These are phyloP conservation scores for Spinus olivaceus DNA, from an alignment of 2,797 vertebrate species.

Conservation along the genomic window DNA sequence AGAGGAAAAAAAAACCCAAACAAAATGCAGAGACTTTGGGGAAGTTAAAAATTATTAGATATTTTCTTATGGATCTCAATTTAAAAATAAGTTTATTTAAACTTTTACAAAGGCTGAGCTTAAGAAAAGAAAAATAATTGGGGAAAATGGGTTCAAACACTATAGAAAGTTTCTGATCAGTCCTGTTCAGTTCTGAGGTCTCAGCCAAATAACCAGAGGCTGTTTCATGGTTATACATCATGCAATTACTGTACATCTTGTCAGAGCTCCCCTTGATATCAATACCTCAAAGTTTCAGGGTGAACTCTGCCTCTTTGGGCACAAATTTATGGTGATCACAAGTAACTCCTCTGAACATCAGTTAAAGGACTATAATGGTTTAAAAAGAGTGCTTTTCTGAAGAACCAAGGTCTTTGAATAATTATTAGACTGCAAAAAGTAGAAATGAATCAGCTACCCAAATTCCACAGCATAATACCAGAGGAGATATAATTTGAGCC, in stretches of 20 bases:
- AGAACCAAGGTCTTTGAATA: neutral
- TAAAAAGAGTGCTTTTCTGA: neutral
- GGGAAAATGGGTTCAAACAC: neutral
- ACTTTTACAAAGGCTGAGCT: neutral
- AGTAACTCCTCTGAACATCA: neutral
- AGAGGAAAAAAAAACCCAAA: neutral
- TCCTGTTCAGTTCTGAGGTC: neutral
- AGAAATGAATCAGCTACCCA: neutral
- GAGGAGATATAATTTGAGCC: neutral
- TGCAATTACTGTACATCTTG: neutral
- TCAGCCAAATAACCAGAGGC: neutral
- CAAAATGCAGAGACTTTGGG: neutral
- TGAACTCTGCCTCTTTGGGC: neutral
- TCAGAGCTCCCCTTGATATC: neutral
- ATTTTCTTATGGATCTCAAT: neutral
- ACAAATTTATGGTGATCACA: neutral
- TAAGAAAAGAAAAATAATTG: neutral
- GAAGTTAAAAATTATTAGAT: neutral
- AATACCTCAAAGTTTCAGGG: neutral
- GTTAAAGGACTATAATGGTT: neutral
- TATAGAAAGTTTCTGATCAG: neutral
- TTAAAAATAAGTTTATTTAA: neutral
- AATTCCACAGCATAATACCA: neutral
- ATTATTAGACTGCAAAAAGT: neutral
- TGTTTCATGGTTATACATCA: neutral